These are phyloP conservation scores for Botia almorhae DNA, from an alignment of 2,797 vertebrate genomes.

Conservation along the genomic window DNA sequence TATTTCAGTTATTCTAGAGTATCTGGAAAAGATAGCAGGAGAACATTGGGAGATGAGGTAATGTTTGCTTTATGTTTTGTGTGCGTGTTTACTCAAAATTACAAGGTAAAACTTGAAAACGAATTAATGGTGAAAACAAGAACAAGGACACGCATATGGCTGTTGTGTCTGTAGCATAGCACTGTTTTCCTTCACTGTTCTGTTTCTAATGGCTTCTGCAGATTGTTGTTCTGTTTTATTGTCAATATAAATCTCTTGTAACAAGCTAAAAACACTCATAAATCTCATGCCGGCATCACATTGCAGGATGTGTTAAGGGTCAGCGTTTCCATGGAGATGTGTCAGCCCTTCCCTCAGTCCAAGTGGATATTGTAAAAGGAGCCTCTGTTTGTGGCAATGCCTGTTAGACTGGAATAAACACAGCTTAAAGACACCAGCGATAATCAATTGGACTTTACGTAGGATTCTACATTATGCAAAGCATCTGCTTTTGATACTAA, in stretches of 20 bases:
- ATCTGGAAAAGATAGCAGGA: conserved; percentile 31
- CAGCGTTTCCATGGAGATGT: conserved; percentile 73
- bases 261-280: conserved; percentile 85
- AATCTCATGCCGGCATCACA: conserved; percentile 74
- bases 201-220: conserved; percentile 81
- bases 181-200: conserved; percentile 61
- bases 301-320: conserved; percentile 76
- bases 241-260: conserved; percentile 86
- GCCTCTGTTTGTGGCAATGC: conserved; percentile 71
- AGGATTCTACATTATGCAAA: conserved; percentile 52
- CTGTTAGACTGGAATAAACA: conserved; percentile 50
- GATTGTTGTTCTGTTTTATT: conserved; percentile 86
- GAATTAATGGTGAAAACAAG: conserved; percentile 7
- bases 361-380: conserved; percentile 20
- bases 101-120: background rate
- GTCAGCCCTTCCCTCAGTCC: conserved; percentile 68
- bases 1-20: conserved; percentile 32
- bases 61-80: conserved; percentile 15
- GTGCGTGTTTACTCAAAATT: background rate
- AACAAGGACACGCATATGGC: background rate
- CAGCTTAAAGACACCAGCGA: conserved; percentile 65
- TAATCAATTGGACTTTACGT: conserved; percentile 50
- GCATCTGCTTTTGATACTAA: conserved; percentile 55
- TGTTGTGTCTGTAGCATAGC: conserved; percentile 17
- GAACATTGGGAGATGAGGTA: conserved; percentile 18